phyloP scores from a whole-genome alignment of 2,113 vertebrate species.

The Suricata suricatta region DNA sequence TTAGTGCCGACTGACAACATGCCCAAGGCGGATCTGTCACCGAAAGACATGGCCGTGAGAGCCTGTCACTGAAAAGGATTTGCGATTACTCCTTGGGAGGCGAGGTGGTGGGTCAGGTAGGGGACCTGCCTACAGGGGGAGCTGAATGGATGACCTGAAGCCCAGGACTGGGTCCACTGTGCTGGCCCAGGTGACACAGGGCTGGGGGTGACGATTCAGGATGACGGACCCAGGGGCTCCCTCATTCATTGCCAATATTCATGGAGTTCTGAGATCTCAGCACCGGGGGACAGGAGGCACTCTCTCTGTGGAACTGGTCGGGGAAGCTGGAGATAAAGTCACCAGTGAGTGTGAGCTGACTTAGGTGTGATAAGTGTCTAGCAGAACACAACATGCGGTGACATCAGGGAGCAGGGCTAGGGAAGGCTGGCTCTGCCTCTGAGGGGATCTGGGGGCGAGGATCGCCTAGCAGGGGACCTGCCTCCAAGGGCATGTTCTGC shows the following conservation, averaged over 20 bases:
- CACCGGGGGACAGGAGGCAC: rapidly evolving
- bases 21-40: not conserved
- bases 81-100: rapidly evolving
- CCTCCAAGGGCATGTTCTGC: not conserved
- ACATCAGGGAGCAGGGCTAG: rapidly evolving
- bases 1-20: not conserved
- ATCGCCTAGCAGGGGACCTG: not conserved
- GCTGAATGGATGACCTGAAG: not conserved
- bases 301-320: not conserved
- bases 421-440: no score
- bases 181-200: not conserved
- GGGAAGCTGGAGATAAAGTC: not conserved
- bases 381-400: rapidly evolving
- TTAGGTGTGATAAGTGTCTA: no score
- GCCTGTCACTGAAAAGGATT: not conserved
- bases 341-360: not conserved
- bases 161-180: rapidly evolving
- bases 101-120: not conserved
- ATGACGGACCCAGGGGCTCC: not conserved
- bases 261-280: not conserved
- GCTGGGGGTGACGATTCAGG: not conserved
- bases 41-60: not conserved
- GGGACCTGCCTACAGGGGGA: not conserved
- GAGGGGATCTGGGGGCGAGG: not conserved
- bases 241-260: not conserved